Evolutionary conservation across 2,113 vertebrate species (phyloP).

Genomic region (Lasiurus borealis): DNA sequence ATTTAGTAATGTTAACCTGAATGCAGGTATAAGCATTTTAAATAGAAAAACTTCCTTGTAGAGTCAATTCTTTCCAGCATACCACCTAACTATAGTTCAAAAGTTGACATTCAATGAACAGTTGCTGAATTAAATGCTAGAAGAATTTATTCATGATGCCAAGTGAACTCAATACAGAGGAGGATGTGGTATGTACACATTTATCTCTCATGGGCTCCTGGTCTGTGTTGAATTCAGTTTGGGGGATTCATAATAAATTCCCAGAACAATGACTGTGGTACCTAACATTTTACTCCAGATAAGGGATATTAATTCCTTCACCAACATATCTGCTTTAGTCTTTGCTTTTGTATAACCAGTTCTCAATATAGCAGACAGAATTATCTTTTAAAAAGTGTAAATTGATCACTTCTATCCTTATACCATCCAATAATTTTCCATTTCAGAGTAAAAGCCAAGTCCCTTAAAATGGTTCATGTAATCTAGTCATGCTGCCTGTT

Average conservation of each 20-base stretch:
- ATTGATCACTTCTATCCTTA: background rate
- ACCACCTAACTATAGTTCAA: background rate
- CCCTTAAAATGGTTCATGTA: background rate
- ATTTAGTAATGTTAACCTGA: slow-evolving; percentile 20
- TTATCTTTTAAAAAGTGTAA: background rate
- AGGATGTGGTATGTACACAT: background rate
- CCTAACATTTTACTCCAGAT: background rate
- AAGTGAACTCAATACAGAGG: background rate
- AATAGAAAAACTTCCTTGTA: background rate
- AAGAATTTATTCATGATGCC: background rate
- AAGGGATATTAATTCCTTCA: background rate
- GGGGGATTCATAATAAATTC: background rate
- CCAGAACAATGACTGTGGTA: background rate
- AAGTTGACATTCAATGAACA: background rate
- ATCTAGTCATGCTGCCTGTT: background rate
- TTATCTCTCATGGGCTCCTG: background rate
- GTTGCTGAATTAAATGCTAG: background rate
- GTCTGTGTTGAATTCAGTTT: background rate
- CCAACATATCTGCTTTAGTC: background rate
- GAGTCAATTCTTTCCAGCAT: background rate
- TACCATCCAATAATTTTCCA: background rate
- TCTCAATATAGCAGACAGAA: background rate
- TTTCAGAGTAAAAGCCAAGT: background rate
- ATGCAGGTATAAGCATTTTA: background rate
- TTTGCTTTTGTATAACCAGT: background rate